Conservation (phyloP, 2,888 invertebrate genomes). For the Emmelina monodactyla region DNA sequence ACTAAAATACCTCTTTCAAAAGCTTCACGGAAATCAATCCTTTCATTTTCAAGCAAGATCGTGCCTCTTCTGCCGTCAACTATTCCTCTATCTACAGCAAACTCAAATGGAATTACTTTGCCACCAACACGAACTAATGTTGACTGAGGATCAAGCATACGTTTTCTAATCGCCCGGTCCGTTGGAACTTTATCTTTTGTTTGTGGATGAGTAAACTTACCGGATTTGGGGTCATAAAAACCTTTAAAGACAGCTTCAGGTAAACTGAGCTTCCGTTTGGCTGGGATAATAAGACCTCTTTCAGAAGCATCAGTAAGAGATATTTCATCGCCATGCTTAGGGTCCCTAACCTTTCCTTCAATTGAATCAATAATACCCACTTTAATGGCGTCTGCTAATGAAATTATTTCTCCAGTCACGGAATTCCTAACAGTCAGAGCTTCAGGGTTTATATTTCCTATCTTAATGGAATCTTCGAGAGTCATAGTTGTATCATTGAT, state of each 20-base stretch:
- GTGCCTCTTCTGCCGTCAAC: constrained; percentile 79
- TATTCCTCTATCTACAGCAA: constrained; percentile 80
- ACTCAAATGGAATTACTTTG: constrained; percentile 81
- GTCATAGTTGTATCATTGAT: constrained; percentile 75
- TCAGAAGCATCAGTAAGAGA: constrained; percentile 85
- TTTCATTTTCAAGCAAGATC: constrained; percentile 68
- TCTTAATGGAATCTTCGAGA: constrained; percentile 76
- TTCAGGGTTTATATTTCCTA: constrained; percentile 78
- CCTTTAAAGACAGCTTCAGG: constrained; percentile 92
- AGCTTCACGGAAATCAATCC: constrained; percentile 83
- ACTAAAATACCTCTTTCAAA: constrained; percentile 83
- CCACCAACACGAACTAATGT: constrained; percentile 86
- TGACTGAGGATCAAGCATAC: constrained; percentile 83
- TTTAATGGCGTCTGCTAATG: constrained; percentile 80
- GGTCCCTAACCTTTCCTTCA: constrained; percentile 81
- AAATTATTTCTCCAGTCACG: constrained; percentile 79
- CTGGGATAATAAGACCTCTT: constrained; percentile 80
- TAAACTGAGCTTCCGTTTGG: constrained; percentile 82
- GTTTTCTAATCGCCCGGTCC: constrained; percentile 83
- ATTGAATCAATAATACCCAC: constrained; percentile 80
- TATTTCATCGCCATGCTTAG: constrained; percentile 74
- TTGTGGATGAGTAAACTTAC: constrained; percentile 81
- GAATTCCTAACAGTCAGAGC: constrained; percentile 83
- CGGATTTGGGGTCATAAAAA: constrained; percentile 85
- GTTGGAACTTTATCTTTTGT: constrained; percentile 82